A percentile compares a stretch with the other conserved stretches of the same genome.
These are phyloP conservation scores for Sinocyclocheilus anophthalmus DNA, from an alignment of 2,113 vertebrate species.

Conservation along the genomic window DNA sequence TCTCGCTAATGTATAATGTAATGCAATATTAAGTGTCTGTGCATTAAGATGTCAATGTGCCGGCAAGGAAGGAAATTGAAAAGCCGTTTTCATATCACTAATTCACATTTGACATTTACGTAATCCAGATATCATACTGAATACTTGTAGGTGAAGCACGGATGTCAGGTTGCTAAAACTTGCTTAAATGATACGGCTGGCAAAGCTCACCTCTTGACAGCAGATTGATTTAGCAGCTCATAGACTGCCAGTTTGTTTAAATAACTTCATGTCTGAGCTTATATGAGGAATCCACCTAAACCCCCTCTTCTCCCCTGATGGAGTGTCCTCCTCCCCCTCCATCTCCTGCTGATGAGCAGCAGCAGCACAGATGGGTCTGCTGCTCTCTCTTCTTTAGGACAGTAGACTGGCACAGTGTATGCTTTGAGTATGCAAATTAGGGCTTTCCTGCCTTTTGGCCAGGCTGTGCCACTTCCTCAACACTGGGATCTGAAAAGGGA, in stretches of 20 bases:
- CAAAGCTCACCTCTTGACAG: neutral
- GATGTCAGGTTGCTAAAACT: neutral
- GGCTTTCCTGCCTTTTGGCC: conserved; percentile 33
- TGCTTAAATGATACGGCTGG: neutral
- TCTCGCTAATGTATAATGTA: neutral
- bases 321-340: neutral
- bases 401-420: conserved; percentile 10
- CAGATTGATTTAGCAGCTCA: neutral
- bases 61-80: neutral
- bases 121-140: neutral
- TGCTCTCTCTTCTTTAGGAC: neutral
- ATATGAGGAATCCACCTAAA: neutral
- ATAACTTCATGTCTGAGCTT: neutral
- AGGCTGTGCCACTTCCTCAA: neutral
- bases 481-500: neutral
- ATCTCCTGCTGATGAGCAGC: conserved; percentile 14
- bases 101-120: neutral
- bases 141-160: neutral
- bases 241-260: neutral
- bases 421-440: conserved; percentile 31
- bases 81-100: neutral
- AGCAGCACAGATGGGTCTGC: conserved; percentile 17
- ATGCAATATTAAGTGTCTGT: conserved; percentile 10
- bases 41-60: neutral
- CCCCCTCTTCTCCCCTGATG: neutral